Conservation (phyloP, 1,140 invertebrate genomes). For the Glomeris maerens region DNA sequence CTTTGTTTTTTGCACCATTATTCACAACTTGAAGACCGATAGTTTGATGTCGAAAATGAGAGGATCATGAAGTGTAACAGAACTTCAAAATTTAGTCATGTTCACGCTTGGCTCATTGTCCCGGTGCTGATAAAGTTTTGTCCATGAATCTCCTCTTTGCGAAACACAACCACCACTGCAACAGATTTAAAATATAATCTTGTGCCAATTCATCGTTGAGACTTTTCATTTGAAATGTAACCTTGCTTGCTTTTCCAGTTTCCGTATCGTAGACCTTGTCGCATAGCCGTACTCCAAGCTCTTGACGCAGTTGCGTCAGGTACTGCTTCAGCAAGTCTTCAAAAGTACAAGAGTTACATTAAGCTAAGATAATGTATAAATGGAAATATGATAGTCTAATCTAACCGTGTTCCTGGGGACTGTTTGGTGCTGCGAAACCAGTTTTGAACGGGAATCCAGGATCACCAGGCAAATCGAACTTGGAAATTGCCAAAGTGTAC, state of each 20-base stretch:
- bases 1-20: no score
- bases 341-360: conserved; percentile 22
- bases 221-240: conserved; percentile 15
- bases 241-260: conserved; percentile 87
- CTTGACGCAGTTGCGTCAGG: conserved; percentile 85
- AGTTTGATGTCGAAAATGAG: no score
- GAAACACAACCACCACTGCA: conserved; percentile 96
- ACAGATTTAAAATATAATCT: not conserved
- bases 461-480: conserved; percentile 95
- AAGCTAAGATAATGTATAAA: conserved; percentile 10
- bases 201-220: not conserved
- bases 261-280: conserved; percentile 81
- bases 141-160: conserved; percentile 99
- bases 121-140: conserved; percentile 68
- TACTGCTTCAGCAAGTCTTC: conserved; percentile 83
- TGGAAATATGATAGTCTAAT: conserved; percentile 4
- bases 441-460: conserved; percentile 91
- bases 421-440: conserved; percentile 82
- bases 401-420: conserved; percentile 57
- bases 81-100: no score
- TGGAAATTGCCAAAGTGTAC: conserved; percentile 85
- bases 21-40: no score
- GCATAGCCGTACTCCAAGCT: conserved; percentile 75
- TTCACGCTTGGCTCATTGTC: no score
- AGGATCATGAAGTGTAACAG: no score